phyloP scores from a whole-genome alignment of 1,140 invertebrate species.

The Palaemon carinicauda region DNA sequence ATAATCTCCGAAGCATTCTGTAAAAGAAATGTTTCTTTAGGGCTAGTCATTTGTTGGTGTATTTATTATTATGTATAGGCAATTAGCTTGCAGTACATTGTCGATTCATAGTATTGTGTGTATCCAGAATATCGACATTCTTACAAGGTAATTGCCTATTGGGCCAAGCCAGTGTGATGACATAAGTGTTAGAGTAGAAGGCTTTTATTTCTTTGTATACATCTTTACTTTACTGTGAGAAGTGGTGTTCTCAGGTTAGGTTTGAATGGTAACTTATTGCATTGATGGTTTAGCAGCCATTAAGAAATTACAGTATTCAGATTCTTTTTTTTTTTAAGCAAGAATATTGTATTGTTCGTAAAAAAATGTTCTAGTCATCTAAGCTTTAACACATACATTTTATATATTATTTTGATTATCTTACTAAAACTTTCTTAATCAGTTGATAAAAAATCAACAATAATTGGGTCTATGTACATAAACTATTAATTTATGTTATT shows the following conservation, averaged over 20 bases:
- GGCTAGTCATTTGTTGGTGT: constrained; percentile 47
- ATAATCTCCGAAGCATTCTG: constrained; percentile 19
- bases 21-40: constrained; percentile 31
- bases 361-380: no score
- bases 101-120: constrained; percentile 41
- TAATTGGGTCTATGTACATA: no score
- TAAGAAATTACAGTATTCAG: no score
- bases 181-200: constrained; percentile 26
- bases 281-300: no score
- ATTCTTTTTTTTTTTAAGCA: no score
- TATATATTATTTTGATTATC: no score
- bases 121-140: constrained; percentile 30
- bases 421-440: no score
- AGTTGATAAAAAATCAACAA: no score
- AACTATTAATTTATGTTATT: no score
- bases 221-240: constrained; percentile 28
- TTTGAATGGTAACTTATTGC: background rate
- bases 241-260: constrained; percentile 24
- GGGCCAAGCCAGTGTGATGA: constrained; percentile 39
- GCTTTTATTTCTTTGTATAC: constrained; percentile 30
- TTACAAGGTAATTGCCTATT: constrained; percentile 37
- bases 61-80: constrained; percentile 34
- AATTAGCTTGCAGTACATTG: constrained; percentile 40
- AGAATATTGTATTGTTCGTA: no score
- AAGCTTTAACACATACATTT: no score